Evolutionary conservation across 2,888 invertebrate species (phyloP).

Genomic region (Microctonus hyperodae): DNA sequence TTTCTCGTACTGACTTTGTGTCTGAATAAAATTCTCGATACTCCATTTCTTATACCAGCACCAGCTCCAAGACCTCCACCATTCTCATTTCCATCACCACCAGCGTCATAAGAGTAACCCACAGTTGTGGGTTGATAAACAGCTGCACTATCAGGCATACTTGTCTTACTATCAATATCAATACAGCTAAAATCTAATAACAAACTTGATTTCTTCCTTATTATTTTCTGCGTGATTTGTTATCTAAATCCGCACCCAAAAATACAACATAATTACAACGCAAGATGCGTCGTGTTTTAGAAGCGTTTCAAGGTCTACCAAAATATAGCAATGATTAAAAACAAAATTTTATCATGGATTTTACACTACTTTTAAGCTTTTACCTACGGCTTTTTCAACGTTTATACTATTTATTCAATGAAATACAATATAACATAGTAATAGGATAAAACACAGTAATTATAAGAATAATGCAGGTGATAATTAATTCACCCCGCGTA

Average conservation of each 20-base stretch:
- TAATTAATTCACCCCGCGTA: background rate
- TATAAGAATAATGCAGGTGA: background rate
- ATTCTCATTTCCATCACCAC: slow-evolving; percentile 49
- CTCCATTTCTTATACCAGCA: slow-evolving; percentile 50
- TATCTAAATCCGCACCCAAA: slow-evolving; percentile 3
- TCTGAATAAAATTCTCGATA: slow-evolving; percentile 57
- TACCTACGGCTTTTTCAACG: background rate
- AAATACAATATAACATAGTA: background rate
- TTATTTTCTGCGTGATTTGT: background rate
- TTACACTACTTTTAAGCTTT: background rate
- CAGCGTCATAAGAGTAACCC: slow-evolving; percentile 59
- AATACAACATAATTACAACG: slow-evolving; percentile 6
- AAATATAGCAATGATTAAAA: background rate
- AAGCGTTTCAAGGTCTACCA: background rate
- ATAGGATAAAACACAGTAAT: background rate
- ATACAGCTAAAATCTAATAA: background rate
- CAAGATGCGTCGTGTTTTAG: slow-evolving; percentile 2
- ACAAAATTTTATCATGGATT: background rate
- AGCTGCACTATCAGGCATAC: slow-evolving; percentile 60
- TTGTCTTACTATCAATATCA: slow-evolving; percentile 17
- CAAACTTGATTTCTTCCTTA: background rate
- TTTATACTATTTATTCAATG: background rate
- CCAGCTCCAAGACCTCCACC: slow-evolving; percentile 43
- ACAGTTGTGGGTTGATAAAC: slow-evolving; percentile 62
- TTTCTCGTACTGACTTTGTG: slow-evolving; percentile 58